A percentile compares a stretch with the other conserved stretches of the same genome.
These are phyloP conservation scores for Wiebesia pumilae DNA, from an alignment of 1,140 invertebrate genomes.

Conservation along the genomic window DNA sequence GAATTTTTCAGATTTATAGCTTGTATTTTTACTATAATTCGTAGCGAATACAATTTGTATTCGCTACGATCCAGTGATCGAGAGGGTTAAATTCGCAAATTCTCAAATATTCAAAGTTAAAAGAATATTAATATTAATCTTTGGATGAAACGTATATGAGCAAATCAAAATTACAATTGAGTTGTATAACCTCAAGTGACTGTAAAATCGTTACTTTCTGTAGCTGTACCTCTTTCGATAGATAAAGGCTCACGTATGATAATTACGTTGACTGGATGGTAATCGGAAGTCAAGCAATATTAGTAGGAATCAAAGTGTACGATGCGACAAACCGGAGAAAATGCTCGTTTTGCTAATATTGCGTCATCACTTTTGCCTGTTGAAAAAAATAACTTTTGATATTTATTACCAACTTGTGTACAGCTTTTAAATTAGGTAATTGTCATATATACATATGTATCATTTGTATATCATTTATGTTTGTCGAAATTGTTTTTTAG, in stretches of 20 bases:
- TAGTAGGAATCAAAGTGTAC: not conserved
- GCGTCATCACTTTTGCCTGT: conserved; percentile 1
- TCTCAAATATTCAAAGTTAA: not conserved
- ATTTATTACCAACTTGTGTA: conserved; percentile 17
- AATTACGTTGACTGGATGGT: not conserved
- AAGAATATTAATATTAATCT: conserved; percentile 19
- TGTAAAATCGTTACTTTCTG: conserved; percentile 27
- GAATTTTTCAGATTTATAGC: not conserved
- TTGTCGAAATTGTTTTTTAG: conserved; percentile 11
- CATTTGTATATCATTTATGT: not conserved
- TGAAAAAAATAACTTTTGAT: conserved; percentile 21
- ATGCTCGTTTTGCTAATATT: not conserved
- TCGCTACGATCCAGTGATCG: conserved; percentile 12
- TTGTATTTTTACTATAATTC: not conserved
- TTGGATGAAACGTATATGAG: not conserved
- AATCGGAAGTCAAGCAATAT: not conserved
- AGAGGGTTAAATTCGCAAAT: conserved; percentile 13
- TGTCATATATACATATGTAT: not conserved
- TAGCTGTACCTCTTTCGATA: not conserved
- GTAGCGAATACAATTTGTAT: not conserved
- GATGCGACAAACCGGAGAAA: not conserved
- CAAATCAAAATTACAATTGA: not conserved
- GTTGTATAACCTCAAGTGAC: not conserved
- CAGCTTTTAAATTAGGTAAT: conserved; percentile 21
- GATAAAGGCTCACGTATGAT: not conserved